Percentiles rank a stretch among this genome's conserved stretches.
Conservation (phyloP, 2,113 vertebrate genomes). For the Oceanodroma tethys region DNA sequence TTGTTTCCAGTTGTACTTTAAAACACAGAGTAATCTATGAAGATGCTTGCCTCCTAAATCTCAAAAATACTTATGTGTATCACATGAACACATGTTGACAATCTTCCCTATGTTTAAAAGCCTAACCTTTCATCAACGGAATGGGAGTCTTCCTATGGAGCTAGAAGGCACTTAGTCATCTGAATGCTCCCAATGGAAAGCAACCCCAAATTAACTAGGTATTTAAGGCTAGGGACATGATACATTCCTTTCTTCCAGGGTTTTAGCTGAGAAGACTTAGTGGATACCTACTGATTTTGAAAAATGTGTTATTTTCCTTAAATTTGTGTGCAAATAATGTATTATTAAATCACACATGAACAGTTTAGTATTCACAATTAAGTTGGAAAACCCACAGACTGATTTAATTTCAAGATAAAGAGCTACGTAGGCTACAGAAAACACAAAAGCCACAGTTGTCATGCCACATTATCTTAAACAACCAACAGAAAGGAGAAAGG, state of each 20-base stretch:
- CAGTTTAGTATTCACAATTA: background rate
- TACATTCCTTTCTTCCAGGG: background rate
- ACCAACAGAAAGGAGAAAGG: background rate
- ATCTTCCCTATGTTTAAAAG: background rate
- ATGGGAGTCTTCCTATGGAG: conserved; percentile 3
- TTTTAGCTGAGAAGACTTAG: background rate
- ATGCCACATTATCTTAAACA: background rate
- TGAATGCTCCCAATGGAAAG: background rate
- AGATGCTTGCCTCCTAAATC: background rate
- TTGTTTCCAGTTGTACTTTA: background rate
- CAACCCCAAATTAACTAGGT: background rate
- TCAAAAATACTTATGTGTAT: background rate
- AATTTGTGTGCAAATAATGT: background rate
- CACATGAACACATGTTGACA: background rate
- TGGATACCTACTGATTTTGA: background rate
- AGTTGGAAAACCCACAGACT: background rate
- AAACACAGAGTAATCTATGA: background rate
- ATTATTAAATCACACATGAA: background rate
- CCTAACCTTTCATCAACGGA: conserved; percentile 16
- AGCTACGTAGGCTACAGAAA: background rate
- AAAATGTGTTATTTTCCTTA: background rate
- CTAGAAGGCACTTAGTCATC: conserved; percentile 16
- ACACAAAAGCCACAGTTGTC: background rate
- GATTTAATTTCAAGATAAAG: background rate
- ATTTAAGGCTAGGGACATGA: background rate